These are phyloP conservation scores for Diarsia rubi DNA, from an alignment of 2,888 invertebrate genomes.

Conservation along the genomic window DNA sequence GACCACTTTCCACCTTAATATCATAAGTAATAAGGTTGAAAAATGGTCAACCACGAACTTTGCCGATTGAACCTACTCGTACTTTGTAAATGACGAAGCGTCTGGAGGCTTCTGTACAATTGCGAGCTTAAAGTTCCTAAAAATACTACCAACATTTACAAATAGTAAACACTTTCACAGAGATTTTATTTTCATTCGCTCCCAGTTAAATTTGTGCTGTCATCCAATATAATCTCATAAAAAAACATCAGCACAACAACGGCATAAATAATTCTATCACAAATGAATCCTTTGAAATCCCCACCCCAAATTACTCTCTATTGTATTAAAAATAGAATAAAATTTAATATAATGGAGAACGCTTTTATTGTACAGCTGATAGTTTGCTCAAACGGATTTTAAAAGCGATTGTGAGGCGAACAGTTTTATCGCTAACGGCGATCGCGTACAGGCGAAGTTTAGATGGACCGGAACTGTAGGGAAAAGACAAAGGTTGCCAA, in stretches of 20 bases:
- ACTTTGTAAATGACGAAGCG: background rate
- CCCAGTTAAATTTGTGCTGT: background rate
- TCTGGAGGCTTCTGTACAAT: background rate
- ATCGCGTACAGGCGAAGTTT: slow-evolving; percentile 49
- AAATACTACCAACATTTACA: background rate
- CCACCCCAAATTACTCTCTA: background rate
- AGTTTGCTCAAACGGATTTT: slow-evolving; percentile 57
- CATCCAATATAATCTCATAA: slow-evolving; percentile 17
- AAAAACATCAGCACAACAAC: background rate
- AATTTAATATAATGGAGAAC: slow-evolving; percentile 34
- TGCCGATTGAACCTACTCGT: background rate
- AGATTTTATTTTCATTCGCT: slow-evolving; percentile 4
- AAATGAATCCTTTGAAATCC: background rate
- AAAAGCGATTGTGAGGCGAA: slow-evolving; percentile 50
- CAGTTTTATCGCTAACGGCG: slow-evolving; percentile 40
- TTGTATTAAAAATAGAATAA: slow-evolving; percentile 6
- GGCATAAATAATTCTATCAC: background rate
- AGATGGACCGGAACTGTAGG: slow-evolving; percentile 30
- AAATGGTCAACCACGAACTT: background rate
- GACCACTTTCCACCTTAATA: background rate
- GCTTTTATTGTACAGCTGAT: slow-evolving; percentile 29
- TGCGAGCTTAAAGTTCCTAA: background rate
- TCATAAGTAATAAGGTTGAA: background rate
- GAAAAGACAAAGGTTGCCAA: slow-evolving; percentile 39
- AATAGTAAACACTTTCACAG: background rate